Conservation (phyloP, 2,113 vertebrate species). For the Otus sunia region DNA sequence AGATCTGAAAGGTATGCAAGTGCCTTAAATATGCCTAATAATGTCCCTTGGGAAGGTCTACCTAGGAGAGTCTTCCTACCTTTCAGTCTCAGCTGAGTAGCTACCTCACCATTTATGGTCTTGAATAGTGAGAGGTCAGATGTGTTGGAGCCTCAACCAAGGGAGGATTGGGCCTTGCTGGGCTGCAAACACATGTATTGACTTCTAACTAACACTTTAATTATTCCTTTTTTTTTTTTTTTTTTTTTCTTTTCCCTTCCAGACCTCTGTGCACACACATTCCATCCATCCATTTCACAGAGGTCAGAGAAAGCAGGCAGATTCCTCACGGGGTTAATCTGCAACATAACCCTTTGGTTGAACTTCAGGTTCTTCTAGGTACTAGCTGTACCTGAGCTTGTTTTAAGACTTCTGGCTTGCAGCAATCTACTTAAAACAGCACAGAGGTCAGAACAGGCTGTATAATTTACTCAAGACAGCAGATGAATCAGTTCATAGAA, state of each 20-base stretch:
- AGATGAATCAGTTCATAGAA: background rate
- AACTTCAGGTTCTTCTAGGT: background rate
- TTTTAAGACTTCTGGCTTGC: background rate
- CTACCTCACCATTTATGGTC: background rate
- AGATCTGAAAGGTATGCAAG: background rate
- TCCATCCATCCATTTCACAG: background rate
- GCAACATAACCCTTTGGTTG: background rate
- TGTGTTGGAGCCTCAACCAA: background rate
- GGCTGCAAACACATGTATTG: background rate
- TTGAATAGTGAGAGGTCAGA: background rate
- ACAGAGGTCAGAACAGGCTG: background rate
- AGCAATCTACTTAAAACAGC: background rate
- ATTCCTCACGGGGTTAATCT: background rate
- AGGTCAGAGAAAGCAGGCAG: background rate
- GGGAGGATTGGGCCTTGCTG: background rate
- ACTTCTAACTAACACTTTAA: background rate
- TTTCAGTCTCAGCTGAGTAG: background rate
- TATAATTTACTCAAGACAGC: background rate
- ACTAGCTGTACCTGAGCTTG: background rate
- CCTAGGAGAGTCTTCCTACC: background rate
- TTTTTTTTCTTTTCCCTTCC: background rate
- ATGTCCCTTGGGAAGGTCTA: background rate
- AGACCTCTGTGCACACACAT: background rate
- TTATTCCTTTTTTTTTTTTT: background rate
- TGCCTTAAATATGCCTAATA: background rate